A percentile compares a stretch with the other conserved stretches of the same genome.
Evolutionary conservation across 2,797 vertebrate species (phyloP).

Genomic region (Bovichtus diacanthus): DNA sequence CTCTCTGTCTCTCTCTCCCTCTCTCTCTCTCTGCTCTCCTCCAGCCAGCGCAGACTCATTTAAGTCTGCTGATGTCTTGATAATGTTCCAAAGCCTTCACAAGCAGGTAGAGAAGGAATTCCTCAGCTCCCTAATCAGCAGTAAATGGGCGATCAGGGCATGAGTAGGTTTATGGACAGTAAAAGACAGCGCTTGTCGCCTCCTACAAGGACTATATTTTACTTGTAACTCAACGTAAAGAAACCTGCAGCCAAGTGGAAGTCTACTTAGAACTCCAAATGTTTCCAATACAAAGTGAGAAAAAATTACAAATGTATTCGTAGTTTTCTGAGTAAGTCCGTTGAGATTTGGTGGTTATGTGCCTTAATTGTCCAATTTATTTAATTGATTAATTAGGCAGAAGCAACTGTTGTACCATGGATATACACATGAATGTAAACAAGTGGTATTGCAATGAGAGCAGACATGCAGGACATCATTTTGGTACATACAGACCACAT

Average conservation of each 20-base stretch:
- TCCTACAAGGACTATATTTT: constrained; percentile 37
- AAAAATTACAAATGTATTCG: background rate
- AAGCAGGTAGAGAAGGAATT: constrained; percentile 73
- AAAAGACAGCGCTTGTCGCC: constrained; percentile 46
- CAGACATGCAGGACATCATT: background rate
- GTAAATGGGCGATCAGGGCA: constrained; percentile 56
- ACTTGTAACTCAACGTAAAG: constrained; percentile 40
- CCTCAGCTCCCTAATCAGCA: constrained; percentile 66
- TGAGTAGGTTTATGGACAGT: constrained; percentile 56
- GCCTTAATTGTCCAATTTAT: background rate
- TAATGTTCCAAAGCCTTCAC: constrained; percentile 78
- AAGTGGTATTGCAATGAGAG: background rate
- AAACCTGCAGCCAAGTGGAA: constrained; percentile 26
- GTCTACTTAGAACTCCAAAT: background rate
- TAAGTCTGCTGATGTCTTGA: constrained; percentile 80
- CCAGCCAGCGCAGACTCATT: constrained; percentile 72
- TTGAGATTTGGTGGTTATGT: background rate
- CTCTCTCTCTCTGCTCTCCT: constrained; percentile 36
- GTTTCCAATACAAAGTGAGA: background rate
- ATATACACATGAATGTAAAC: background rate
- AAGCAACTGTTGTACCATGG: background rate
- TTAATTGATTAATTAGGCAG: background rate
- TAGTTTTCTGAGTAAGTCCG: background rate
- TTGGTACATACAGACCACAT: background rate
- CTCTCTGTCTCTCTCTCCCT: background rate